Evolutionary conservation across 2,113 vertebrate genomes (phyloP).

Genomic region (Boleophthalmus pectinirostris): DNA sequence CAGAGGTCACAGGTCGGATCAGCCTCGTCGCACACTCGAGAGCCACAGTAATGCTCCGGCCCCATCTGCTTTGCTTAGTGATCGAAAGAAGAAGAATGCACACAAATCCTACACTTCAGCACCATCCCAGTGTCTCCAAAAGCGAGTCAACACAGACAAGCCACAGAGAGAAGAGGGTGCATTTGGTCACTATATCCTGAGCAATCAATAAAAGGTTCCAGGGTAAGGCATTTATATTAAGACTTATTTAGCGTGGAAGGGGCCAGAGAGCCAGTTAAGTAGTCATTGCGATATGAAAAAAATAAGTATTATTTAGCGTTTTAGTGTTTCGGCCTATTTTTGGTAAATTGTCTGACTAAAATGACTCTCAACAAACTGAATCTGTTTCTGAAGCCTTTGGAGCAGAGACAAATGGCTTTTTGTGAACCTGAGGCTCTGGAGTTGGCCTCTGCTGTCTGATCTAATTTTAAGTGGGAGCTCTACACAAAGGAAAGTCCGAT

Average conservation of each 20-base stretch:
- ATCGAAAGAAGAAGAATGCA: conserved; percentile 15
- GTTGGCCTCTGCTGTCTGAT: too few relatives aligned
- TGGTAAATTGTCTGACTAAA: too few relatives aligned
- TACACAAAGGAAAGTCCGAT: too few relatives aligned
- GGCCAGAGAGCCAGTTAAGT: conserved; percentile 39
- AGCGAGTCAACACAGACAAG: conserved; percentile 36
- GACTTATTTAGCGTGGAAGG: conserved; percentile 47
- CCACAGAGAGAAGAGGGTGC: conserved; percentile 55
- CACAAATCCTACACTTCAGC: conserved; percentile 54
- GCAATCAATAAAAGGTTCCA: conserved; percentile 35
- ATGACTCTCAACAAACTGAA: too few relatives aligned
- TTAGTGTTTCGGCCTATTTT: too few relatives aligned
- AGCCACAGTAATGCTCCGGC: conserved; percentile 52
- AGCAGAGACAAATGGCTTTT: too few relatives aligned
- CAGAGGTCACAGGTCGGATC: conserved; percentile 59
- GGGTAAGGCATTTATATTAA: conserved; percentile 31
- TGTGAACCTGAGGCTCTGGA: too few relatives aligned
- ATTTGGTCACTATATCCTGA: conserved; percentile 33
- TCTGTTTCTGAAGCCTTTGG: too few relatives aligned
- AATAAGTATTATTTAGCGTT: too few relatives aligned
- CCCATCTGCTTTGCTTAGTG: conserved; percentile 49
- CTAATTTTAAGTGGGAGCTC: too few relatives aligned
- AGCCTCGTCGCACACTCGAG: conserved; percentile 61
- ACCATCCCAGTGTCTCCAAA: conserved; percentile 41
- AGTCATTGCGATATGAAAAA: conserved; percentile 9